Evolutionary conservation across 2,888 invertebrate species (phyloP).

Genomic region (Ischnura elegans): DNA sequence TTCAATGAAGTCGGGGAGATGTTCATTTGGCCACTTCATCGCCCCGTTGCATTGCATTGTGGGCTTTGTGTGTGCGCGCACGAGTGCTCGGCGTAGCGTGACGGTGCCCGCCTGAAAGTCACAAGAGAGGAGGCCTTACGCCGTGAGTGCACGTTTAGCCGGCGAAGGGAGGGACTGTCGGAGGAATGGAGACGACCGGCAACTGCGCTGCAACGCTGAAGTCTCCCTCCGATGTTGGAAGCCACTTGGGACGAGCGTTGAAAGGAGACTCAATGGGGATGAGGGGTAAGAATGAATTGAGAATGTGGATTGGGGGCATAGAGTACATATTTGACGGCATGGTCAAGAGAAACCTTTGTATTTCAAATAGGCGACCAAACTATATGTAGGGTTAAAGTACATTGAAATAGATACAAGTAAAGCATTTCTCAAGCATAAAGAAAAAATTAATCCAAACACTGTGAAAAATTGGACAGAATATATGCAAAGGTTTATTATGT

Average conservation of each 20-base stretch:
- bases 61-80: neutral
- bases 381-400: too few species aligned
- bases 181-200: neutral
- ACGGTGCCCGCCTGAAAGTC: neutral
- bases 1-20: neutral
- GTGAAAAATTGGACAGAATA: too few species aligned
- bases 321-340: neutral
- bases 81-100: constrained; percentile 36
- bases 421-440: too few species aligned
- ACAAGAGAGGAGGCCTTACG: neutral
- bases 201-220: neutral
- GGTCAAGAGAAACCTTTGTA: too few species aligned
- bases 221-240: neutral
- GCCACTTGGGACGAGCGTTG: neutral
- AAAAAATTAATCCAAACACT: too few species aligned
- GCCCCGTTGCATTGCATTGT: constrained; percentile 29
- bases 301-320: neutral
- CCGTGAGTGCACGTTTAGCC: neutral
- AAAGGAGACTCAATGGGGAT: neutral
- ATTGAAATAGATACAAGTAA: too few species aligned
- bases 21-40: constrained; percentile 21
- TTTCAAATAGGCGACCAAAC: too few species aligned
- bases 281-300: neutral
- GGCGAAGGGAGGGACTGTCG: neutral
- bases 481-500: too few species aligned